A percentile compares a stretch with the other conserved stretches of the same genome.
Conservation (phyloP, 2,888 invertebrate genomes). For the Pteria penguin region DNA sequence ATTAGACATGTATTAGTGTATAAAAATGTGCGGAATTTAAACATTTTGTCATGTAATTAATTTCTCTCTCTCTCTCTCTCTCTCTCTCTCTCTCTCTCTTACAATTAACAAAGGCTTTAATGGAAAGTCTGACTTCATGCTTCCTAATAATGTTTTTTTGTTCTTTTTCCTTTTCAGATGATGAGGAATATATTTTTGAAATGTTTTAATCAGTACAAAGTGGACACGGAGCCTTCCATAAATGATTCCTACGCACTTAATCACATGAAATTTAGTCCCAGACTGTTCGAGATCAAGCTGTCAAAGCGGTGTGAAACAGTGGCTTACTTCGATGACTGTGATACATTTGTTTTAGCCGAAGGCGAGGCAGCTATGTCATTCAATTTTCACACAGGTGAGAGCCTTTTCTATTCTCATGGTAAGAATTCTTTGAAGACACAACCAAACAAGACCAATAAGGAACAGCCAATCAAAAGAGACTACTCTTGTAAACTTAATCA, state of each 20-base stretch:
- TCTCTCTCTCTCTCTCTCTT: background rate
- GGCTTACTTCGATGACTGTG: slow-evolving; percentile 73
- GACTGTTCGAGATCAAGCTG: slow-evolving; percentile 76
- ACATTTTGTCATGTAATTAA: no score
- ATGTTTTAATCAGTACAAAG: slow-evolving; percentile 77
- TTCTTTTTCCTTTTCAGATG: slow-evolving; percentile 68
- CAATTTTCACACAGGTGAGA: slow-evolving; percentile 78
- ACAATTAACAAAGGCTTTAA: no score
- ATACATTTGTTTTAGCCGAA: slow-evolving; percentile 75
- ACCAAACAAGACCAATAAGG: no score
- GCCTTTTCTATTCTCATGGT: no score
- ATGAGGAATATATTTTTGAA: slow-evolving; percentile 78
- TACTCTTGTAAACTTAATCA: no score
- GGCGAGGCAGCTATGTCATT: slow-evolving; percentile 74
- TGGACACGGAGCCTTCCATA: slow-evolving; percentile 63
- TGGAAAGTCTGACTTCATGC: background rate
- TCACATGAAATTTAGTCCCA: slow-evolving; percentile 76
- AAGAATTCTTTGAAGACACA: no score
- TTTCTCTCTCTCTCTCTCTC: no score
- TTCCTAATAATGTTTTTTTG: background rate
- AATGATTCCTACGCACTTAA: slow-evolving; percentile 71
- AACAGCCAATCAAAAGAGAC: no score
- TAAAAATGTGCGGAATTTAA: no score
- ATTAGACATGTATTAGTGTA: no score
- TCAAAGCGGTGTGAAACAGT: slow-evolving; percentile 73